Base-by-base conservation (phyloP, 2,113 vertebrate genomes). In the Anser brachyrhynchus region DNA sequence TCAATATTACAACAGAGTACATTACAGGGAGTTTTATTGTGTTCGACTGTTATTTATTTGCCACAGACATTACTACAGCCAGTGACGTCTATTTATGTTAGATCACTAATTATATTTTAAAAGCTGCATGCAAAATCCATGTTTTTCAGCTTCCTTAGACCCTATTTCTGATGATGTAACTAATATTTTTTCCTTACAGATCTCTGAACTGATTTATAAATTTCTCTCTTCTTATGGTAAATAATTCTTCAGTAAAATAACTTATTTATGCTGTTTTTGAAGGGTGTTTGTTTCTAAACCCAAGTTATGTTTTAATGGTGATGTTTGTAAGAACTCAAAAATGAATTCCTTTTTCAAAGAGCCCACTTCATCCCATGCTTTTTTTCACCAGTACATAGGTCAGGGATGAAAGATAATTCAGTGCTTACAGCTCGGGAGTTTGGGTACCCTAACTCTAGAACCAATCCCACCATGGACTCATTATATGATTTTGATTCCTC, bases 1-100 rank as follows among this genome's bases (percentile, higher is more conserved):
- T 98, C 98, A 98, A 97, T 98, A 98, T 98, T 97, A 81, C 97
- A 98, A 96, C 93, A 31, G 94, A 97, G 96, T 61, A 72, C 97
- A 97, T 98, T 98, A 97, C 97, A 90, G 95, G 88, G 94, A 97
- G 97, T 97, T 98, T 97, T 95, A 98, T 97, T 98, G 98, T 98
- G 97, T 96, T 98, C 86, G 86, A 96, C 96, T 85, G 96, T 97
- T 98, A 98, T 97, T 98, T 98, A 98, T 98, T 97, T 98, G 97
- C 97, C 95, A 85, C 92, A 97, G 97, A 97, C 97, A 95, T 97
- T 94, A 96, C 97, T 94, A 61, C 93, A 96, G 97, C 97, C 96
- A 96, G 97, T 98, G 97, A 98, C 94, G 91, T 97, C 95, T 97
- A 92, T 52, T 96, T 96, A 93, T 96, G 96, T 96, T 94, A 96